Percentiles rank a stretch among this genome's conserved stretches.
These are phyloP conservation scores for Scopus umbretta DNA, from an alignment of 2,113 vertebrate genomes.

Conservation along the genomic window DNA sequence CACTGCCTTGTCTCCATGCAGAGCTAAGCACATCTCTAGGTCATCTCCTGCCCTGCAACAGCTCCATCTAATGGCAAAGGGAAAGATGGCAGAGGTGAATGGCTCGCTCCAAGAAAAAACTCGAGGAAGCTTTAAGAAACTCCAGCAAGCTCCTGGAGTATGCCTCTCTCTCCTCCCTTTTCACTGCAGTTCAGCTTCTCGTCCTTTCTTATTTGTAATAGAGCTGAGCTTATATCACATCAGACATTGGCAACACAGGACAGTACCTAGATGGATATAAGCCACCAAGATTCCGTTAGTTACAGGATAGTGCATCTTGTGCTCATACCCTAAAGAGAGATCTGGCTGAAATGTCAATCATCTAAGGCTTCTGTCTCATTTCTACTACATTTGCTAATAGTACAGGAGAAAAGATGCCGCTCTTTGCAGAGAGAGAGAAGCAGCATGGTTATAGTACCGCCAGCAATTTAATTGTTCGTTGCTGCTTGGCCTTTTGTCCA, in stretches of 20 bases:
- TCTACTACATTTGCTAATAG: background rate
- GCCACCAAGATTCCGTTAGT: background rate
- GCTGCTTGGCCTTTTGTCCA: background rate
- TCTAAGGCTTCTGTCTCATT: background rate
- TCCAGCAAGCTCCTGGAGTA: background rate
- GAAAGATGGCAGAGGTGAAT: background rate
- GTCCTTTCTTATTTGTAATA: background rate
- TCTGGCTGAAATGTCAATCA: background rate
- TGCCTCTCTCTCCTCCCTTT: background rate
- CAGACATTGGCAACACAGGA: background rate
- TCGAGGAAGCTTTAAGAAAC: background rate
- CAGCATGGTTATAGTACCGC: background rate
- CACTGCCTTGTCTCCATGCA: background rate
- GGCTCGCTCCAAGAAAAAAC: background rate
- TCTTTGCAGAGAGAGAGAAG: background rate
- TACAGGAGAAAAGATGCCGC: background rate
- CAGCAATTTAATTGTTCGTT: background rate
- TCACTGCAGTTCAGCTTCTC: background rate
- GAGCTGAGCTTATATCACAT: background rate
- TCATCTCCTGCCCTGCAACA: background rate
- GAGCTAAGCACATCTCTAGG: fast-evolving
- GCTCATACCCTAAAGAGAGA: background rate
- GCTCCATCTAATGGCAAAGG: conserved; percentile 37
- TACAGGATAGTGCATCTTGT: background rate
- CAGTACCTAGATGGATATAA: background rate